phyloP scores from a whole-genome alignment of 1,140 invertebrate genomes.

The Adoxophyes honmai region DNA sequence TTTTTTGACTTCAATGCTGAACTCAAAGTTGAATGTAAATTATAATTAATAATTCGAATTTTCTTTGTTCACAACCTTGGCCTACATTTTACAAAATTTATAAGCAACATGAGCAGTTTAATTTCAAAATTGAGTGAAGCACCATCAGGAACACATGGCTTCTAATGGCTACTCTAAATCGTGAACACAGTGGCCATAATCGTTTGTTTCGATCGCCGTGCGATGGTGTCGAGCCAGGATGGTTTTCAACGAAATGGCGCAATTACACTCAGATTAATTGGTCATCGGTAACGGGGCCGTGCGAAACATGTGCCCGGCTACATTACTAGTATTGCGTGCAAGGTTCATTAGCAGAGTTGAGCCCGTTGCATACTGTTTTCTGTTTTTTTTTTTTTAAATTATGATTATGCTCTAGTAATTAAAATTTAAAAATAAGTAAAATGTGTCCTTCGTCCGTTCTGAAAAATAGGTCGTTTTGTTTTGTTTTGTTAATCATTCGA shows the following conservation, averaged over 20 bases:
- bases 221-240: not conserved
- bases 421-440: not conserved
- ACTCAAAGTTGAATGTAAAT: too few relatives aligned
- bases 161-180: not conserved
- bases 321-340: constrained; percentile 42
- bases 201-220: constrained; percentile 12
- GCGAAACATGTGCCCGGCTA: constrained; percentile 23
- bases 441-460: too few relatives aligned
- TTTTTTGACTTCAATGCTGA: too few relatives aligned
- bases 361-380: constrained; percentile 1
- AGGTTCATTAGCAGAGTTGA: constrained; percentile 22
- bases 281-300: constrained; percentile 16
- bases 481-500: too few relatives aligned
- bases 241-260: constrained; percentile 18
- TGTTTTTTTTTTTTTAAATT: too few relatives aligned
- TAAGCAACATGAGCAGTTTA: too few relatives aligned
- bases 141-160: not conserved
- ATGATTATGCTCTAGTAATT: not conserved
- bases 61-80: too few relatives aligned
- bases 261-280: constrained; percentile 21
- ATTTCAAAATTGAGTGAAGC: too few relatives aligned
- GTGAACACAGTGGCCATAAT: not conserved
- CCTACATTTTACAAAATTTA: too few relatives aligned
- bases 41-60: too few relatives aligned
- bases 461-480: too few relatives aligned